phyloP scores from a whole-genome alignment of 2,797 vertebrate genomes.

The Crocidura indochinensis region DNA sequence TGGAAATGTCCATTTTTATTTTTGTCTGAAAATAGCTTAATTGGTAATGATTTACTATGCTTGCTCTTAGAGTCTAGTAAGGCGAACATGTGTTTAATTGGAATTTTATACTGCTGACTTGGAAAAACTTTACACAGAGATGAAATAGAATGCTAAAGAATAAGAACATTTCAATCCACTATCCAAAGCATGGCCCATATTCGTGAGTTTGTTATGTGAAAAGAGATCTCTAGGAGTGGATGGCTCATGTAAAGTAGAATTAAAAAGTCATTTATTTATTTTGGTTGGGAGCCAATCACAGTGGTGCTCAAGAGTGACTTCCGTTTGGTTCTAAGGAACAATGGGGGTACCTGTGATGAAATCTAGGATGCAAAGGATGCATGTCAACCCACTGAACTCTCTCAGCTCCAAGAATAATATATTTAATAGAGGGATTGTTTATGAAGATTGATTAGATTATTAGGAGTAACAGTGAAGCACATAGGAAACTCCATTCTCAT shows the following conservation, averaged over 20 bases:
- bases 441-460: conserved; percentile 1
- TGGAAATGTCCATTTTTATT: conserved; percentile 75
- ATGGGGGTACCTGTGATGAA: no score
- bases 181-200: not conserved
- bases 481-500: not conserved
- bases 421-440: not conserved
- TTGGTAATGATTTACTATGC: conserved; percentile 70
- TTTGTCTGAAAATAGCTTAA: conserved; percentile 68
- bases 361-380: no score
- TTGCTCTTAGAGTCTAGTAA: conserved; percentile 69
- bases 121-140: conserved; percentile 65
- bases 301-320: no score
- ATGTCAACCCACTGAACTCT: not conserved
- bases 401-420: no score
- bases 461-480: not conserved
- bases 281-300: no score
- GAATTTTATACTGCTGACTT: conserved; percentile 78
- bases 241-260: not conserved
- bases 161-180: conserved; percentile 14
- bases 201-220: not conserved
- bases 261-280: no score
- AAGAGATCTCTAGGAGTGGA: not conserved
- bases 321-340: no score
- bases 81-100: conserved; percentile 78
- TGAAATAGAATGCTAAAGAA: conserved; percentile 63